phyloP scores from a whole-genome alignment of 1,140 invertebrate species.

The Drosophila persimilis region DNA sequence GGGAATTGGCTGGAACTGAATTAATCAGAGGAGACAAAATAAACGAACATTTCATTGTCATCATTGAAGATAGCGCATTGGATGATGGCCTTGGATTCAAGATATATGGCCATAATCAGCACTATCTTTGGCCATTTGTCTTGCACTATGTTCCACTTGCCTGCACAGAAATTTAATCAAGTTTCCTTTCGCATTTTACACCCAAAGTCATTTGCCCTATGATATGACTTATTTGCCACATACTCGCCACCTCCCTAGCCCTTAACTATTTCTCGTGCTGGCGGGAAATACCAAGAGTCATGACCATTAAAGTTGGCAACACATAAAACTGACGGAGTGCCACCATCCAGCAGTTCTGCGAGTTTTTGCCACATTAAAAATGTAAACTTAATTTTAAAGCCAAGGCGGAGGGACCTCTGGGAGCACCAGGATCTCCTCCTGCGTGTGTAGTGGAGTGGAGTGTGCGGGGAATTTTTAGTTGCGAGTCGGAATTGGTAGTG shows the following conservation, averaged over 20 bases:
- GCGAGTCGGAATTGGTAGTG: constrained; percentile 31
- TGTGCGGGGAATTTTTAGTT: constrained; percentile 26
- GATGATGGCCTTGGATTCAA: not conserved
- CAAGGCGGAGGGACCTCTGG: constrained; percentile 9
- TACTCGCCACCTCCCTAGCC: constrained; percentile 18
- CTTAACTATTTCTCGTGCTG: constrained; percentile 28
- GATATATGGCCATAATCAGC: not conserved
- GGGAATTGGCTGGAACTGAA: constrained; percentile 10
- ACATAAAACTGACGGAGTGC: constrained; percentile 58
- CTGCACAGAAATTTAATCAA: constrained; percentile 18
- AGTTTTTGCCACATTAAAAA: constrained; percentile 61
- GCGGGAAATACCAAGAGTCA: constrained; percentile 40
- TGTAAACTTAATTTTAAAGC: constrained; percentile 76
- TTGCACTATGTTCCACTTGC: constrained; percentile 8
- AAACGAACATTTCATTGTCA: not conserved
- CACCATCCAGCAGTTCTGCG: not conserved
- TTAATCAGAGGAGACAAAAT: not conserved
- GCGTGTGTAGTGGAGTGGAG: constrained; percentile 19
- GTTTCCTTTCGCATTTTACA: not conserved
- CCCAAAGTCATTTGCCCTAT: constrained; percentile 12
- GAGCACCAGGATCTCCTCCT: not conserved
- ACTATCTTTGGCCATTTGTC: not conserved
- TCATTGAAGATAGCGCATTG: not conserved
- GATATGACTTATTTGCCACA: constrained; percentile 39
- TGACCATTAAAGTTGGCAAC: constrained; percentile 57